Evolutionary conservation across 64 coral and sea anemone genomes (phyloP), one percentile per base, ranked within the genome.

Genomic region (Anthopleura sola): DNA sequence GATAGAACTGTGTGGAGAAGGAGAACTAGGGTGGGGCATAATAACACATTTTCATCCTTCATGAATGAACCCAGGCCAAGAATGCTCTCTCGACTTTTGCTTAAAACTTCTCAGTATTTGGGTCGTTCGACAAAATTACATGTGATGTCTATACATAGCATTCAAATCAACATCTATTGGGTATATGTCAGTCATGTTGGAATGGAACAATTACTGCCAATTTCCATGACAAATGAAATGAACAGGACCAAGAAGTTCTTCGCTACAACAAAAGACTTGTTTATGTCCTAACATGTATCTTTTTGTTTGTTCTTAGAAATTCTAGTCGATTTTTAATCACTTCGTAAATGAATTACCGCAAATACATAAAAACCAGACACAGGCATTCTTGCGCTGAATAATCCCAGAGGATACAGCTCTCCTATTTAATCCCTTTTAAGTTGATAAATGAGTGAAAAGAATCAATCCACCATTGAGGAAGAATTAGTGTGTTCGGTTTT

Each of bases 401-500:
- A 71, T 71, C 66, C 31, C 29, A 12, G 29, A 12, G 66, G 31
- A 71, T 71, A 15, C 4, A 71, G 28, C 29, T 34, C 66, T 71
- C 34, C 29, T 71, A 34, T 34, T 71, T 71, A 71, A 71, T 71
- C 66, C 29, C 66, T 31, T 34, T 71, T 71, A 71, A 71, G 66
- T 34, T 71, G 66, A 71, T 71, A 71, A 71, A 71, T 71, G 66
- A 71, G n/a, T 71, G 29, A 34, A 71, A 34, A 71, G 66, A 71
- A 15, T 71, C 29, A 34, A 71, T 8, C 11, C 0, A 15, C 28
- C 26, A 71, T 71, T 71, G 66, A 71, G 16, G 28, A 2, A 71
- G 66, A 31, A 71, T 71, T 71, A 71, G 29, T 11, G 26, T 71
- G 66, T 34, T 71, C 26, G 66, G 29, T 71, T 71, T 71, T 71